Conservation (phyloP, 1,140 invertebrate genomes). For the Bilobella aurantiaca region DNA sequence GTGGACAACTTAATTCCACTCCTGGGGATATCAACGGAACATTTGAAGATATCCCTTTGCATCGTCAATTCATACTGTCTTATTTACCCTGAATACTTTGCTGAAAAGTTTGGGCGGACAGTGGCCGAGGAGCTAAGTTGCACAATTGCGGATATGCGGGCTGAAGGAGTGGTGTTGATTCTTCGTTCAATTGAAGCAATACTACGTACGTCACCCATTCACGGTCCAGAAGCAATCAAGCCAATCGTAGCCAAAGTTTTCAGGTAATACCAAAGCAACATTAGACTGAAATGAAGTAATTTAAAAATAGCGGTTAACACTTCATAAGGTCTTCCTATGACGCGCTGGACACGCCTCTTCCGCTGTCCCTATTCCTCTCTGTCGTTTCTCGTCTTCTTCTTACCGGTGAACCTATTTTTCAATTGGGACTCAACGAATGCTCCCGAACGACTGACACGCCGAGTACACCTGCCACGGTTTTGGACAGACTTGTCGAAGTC, state of each 20-base stretch:
- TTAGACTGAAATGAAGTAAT: not conserved
- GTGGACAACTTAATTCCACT: conserved; percentile 31
- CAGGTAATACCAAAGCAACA: too few species aligned
- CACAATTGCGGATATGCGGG: conserved; percentile 59
- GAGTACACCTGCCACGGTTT: conserved; percentile 45
- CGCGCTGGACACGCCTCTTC: conserved; percentile 56
- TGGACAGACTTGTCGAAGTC: conserved; percentile 58
- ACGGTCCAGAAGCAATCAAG: conserved; percentile 43
- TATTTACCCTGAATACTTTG: conserved; percentile 31
- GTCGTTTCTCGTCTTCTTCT: conserved; percentile 66
- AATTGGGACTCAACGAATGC: conserved; percentile 43
- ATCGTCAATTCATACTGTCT: conserved; percentile 30
- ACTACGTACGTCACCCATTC: conserved; percentile 51
- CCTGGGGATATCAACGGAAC: conserved; percentile 29
- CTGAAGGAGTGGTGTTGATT: conserved; percentile 63
- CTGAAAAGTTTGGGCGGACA: conserved; percentile 24
- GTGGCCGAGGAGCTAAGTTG: conserved; percentile 26
- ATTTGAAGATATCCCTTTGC: conserved; percentile 27
- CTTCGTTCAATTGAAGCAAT: conserved; percentile 62
- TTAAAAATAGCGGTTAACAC: not conserved
- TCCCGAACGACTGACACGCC: conserved; percentile 31
- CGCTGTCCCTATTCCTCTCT: conserved; percentile 64
- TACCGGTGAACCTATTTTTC: conserved; percentile 59
- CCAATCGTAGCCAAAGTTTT: conserved; percentile 34
- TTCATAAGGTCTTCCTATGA: conserved; percentile 47